A percentile compares a stretch with the other conserved stretches of the same genome.
Conservation (phyloP, 1,140 invertebrate genomes). For the Pachypsylla venusta region DNA sequence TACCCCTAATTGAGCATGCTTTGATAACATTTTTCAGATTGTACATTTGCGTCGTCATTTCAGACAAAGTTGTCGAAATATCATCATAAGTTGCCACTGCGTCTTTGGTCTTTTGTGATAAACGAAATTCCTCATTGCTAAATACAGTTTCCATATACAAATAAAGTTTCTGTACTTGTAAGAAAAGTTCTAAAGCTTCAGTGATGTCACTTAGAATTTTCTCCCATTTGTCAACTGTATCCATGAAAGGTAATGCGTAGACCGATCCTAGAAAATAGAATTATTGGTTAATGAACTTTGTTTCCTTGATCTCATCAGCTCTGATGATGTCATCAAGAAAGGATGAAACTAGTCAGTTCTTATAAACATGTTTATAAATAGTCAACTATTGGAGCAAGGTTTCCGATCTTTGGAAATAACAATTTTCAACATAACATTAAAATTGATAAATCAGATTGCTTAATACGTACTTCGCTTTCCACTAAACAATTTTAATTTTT, state of each 20-base stretch:
- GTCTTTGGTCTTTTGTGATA: background rate
- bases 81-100: background rate
- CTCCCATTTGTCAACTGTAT: background rate
- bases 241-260: background rate
- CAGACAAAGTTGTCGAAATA: background rate
- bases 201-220: background rate
- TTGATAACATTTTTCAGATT: background rate
- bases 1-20: background rate
- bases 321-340: too few relatives aligned
- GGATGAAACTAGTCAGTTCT: too few relatives aligned
- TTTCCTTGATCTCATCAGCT: too few relatives aligned
- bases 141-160: background rate
- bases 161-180: background rate
- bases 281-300: too few relatives aligned
- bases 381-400: too few relatives aligned
- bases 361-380: too few relatives aligned
- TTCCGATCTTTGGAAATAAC: too few relatives aligned
- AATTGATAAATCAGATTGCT: too few relatives aligned
- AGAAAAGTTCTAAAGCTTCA: background rate
- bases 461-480: too few relatives aligned
- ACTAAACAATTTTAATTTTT: too few relatives aligned
- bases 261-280: background rate
- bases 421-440: too few relatives aligned
- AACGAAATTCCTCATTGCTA: background rate
- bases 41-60: background rate